Evolutionary conservation across 2,113 vertebrate genomes (phyloP).

Genomic region (Xerus inauris): DNA sequence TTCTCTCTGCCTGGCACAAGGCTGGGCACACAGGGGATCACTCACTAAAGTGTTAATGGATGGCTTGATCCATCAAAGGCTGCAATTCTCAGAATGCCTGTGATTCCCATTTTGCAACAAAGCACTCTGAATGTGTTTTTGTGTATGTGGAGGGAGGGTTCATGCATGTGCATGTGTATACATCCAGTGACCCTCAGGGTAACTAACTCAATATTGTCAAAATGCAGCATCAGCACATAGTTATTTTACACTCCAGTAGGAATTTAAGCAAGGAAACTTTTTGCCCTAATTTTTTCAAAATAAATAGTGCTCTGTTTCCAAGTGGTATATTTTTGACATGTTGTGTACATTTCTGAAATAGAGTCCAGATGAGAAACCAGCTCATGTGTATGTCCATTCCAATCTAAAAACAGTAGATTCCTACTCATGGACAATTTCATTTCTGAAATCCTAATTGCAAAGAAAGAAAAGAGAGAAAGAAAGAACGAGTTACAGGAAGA

Average conservation of each 20-base stretch:
- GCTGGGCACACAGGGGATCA: conserved; percentile 44
- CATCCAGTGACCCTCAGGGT: conserved; percentile 51
- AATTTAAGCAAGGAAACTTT: conserved; percentile 63
- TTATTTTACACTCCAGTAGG: conserved; percentile 62
- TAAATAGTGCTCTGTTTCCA: conserved; percentile 68
- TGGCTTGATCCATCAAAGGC: conserved; percentile 50
- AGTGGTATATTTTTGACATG: conserved; percentile 64
- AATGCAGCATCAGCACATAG: conserved; percentile 68
- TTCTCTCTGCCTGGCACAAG: conserved; percentile 41
- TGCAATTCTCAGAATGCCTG: background rate
- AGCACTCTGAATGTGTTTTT: background rate
- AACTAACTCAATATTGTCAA: conserved; percentile 71
- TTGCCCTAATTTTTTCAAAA: conserved; percentile 57
- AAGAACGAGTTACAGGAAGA: background rate
- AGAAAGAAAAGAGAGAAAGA: background rate
- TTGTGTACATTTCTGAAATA: conserved; percentile 77
- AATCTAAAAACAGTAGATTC: conserved; percentile 43
- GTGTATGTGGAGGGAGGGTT: background rate
- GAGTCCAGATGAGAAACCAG: conserved; percentile 76
- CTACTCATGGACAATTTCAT: conserved; percentile 60
- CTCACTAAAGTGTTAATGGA: conserved; percentile 42
- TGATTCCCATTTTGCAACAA: conserved; percentile 45
- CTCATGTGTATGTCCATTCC: conserved; percentile 38
- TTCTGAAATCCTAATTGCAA: conserved; percentile 55
- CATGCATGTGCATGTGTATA: background rate